phyloP scores from a whole-genome alignment of 2,113 vertebrate species.

The Melanostigma gelatinosum region DNA sequence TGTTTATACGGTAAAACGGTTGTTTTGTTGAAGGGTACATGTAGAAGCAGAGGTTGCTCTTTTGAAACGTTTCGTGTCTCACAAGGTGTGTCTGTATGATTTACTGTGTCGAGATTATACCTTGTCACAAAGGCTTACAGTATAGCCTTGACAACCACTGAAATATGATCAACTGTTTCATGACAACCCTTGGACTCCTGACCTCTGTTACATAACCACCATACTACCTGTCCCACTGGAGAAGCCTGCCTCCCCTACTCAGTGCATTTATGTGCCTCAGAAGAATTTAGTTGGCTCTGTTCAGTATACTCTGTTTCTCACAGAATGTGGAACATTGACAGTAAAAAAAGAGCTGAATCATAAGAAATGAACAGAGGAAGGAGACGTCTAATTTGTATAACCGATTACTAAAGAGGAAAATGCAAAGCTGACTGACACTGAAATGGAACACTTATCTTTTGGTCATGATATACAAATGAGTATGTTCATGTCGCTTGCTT shows the following conservation, averaged over 20 bases:
- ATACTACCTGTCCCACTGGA: neutral
- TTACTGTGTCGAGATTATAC: constrained; percentile 19
- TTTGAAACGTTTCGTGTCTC: neutral
- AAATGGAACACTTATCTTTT: neutral
- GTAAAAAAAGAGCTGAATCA: neutral
- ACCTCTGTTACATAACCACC: constrained; percentile 13
- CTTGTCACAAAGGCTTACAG: neutral
- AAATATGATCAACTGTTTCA: constrained; percentile 48
- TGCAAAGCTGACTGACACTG: neutral
- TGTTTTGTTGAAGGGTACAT: no score
- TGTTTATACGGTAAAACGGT: no score
- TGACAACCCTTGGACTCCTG: constrained; percentile 20
- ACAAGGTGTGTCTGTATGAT: constrained; percentile 49
- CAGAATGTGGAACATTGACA: neutral
- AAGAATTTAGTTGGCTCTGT: neutral
- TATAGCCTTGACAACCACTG: constrained; percentile 6
- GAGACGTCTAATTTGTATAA: neutral
- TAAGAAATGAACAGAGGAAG: neutral
- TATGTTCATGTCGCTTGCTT: neutral
- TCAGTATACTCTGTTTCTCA: neutral
- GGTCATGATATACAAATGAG: neutral
- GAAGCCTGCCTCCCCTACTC: neutral
- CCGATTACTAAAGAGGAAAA: neutral
- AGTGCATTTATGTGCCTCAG: neutral
- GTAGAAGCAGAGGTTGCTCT: no score